Conservation (phyloP, 2,888 invertebrate genomes). For the Ophioninae sp. region DNA sequence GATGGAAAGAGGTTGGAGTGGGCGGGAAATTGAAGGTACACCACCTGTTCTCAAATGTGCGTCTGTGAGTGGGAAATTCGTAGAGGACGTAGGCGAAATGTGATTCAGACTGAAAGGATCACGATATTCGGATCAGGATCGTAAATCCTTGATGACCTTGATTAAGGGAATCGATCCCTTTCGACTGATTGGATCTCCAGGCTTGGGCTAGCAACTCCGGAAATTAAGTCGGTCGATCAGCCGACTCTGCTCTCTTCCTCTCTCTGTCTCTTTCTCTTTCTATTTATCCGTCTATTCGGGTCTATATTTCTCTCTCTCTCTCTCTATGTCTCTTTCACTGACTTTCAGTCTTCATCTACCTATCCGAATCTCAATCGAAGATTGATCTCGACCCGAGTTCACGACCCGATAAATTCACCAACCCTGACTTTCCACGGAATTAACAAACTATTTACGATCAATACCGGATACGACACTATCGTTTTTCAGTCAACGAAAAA, state of each 20-base stretch:
- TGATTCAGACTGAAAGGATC: conserved; percentile 38
- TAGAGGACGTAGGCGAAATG: conserved; percentile 28
- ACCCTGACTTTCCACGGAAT: not conserved
- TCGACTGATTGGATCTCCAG: conserved; percentile 59
- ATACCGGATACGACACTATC: not conserved
- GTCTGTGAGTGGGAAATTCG: not conserved
- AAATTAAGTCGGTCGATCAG: conserved; percentile 62
- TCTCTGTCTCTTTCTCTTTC: conserved; percentile 4
- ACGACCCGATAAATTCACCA: conserved; percentile 13
- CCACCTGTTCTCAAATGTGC: conserved; percentile 27
- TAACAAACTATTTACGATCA: not conserved
- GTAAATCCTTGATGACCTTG: conserved; percentile 63
- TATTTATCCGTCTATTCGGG: too few species aligned
- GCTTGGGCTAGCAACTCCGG: conserved; percentile 44
- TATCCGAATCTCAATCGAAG: conserved; percentile 21
- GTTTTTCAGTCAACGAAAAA: not conserved
- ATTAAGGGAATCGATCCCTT: conserved; percentile 61
- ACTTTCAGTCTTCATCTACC: not conserved
- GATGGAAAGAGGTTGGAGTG: too few species aligned
- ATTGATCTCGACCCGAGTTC: conserved; percentile 35
- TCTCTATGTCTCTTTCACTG: conserved; percentile 4
- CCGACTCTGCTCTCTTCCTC: conserved; percentile 8
- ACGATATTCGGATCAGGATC: conserved; percentile 55
- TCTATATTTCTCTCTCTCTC: not conserved
- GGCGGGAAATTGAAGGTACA: too few species aligned